Evolutionary conservation across 2,797 vertebrate genomes (phyloP).

Genomic region (Falco peregrinus): DNA sequence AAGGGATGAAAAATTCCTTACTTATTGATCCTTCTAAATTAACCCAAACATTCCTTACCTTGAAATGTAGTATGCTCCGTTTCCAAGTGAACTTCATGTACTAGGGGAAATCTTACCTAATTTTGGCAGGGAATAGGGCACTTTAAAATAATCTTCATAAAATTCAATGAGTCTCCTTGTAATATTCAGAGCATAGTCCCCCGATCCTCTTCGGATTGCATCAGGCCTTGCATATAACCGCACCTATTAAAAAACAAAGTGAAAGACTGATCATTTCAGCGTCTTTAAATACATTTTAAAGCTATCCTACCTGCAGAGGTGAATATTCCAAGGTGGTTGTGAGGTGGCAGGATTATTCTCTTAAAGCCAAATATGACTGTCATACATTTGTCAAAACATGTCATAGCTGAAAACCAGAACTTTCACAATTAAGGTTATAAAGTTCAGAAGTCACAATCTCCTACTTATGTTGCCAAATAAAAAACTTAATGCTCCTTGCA

Average conservation of each 20-base stretch:
- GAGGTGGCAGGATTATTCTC: not conserved
- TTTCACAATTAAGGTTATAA: constrained; percentile 49
- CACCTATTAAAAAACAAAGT: constrained; percentile 79
- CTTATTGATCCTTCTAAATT: not conserved
- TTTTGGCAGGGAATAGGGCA: constrained; percentile 93
- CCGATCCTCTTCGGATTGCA: constrained; percentile 88
- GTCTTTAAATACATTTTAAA: not conserved
- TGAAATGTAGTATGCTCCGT: not conserved
- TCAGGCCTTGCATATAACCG: constrained; percentile 90
- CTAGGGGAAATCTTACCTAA: constrained; percentile 80
- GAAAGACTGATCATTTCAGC: constrained; percentile 41
- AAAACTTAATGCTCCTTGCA: constrained; percentile 57
- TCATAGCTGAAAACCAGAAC: constrained; percentile 20
- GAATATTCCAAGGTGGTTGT: not conserved
- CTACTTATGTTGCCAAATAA: constrained; percentile 27
- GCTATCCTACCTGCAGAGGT: not conserved
- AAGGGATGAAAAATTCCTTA: not conserved
- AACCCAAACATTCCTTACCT: not conserved
- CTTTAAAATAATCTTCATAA: constrained; percentile 94
- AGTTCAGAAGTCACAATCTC: constrained; percentile 50
- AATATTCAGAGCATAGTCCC: constrained; percentile 92
- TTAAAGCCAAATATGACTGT: not conserved
- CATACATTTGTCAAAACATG: not conserved
- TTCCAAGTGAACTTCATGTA: not conserved
- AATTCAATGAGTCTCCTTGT: constrained; percentile 91